Percentiles rank a stretch among this genome's conserved stretches.
phyloP scores from a whole-genome alignment of 1,140 invertebrate genomes.

The Trissolcus basalis region DNA sequence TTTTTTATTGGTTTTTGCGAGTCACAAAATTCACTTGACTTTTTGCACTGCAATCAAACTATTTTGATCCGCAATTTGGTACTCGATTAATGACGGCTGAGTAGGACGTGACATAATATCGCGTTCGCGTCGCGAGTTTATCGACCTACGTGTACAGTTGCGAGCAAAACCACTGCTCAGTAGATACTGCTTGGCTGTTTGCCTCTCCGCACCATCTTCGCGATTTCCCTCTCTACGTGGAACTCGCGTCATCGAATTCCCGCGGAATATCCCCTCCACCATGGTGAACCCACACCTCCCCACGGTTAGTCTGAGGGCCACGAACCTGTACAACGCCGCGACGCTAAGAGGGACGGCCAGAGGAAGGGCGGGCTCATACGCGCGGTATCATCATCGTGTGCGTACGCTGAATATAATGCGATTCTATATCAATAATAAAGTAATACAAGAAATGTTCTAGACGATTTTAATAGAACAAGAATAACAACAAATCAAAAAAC shows the following conservation, averaged over 20 bases:
- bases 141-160: conserved; percentile 32
- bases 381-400: conserved; percentile 17
- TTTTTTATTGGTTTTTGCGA: conserved; percentile 24
- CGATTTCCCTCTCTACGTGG: conserved; percentile 54
- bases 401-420: conserved; percentile 19
- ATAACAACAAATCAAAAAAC: too few relatives aligned
- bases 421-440: conserved; percentile 16
- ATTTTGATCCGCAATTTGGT: conserved; percentile 22
- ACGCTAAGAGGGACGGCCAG: conserved; percentile 12
- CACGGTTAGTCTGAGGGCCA: conserved; percentile 60
- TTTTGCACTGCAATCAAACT: neutral
- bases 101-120: conserved; percentile 61
- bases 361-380: conserved; percentile 28
- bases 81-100: conserved; percentile 26
- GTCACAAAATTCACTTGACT: neutral
- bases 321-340: conserved; percentile 58
- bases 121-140: conserved; percentile 46
- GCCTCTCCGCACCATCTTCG: conserved; percentile 55
- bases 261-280: conserved; percentile 44
- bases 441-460: too few relatives aligned
- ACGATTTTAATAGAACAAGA: too few relatives aligned
- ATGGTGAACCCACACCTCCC: conserved; percentile 35
- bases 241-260: conserved; percentile 56
- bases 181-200: conserved; percentile 68
- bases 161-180: conserved; percentile 68